These are phyloP conservation scores for Scolopax rusticola DNA, from an alignment of 2,797 vertebrate genomes.

Conservation along the genomic window DNA sequence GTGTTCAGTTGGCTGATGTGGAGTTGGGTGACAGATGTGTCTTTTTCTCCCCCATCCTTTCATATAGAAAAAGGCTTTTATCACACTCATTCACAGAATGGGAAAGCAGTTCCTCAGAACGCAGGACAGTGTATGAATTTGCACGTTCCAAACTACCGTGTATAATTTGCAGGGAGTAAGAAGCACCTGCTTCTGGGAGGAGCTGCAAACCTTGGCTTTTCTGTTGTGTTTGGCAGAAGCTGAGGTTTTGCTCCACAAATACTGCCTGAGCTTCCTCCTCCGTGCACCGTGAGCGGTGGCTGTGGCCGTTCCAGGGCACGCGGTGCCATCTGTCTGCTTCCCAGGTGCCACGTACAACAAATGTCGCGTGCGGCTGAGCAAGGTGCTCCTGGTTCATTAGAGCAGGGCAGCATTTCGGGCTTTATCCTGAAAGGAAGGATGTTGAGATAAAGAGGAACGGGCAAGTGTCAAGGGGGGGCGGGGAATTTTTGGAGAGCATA, in stretches of 20 bases:
- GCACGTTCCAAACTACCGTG: neutral
- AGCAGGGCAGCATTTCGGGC: neutral
- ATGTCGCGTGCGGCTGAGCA: neutral
- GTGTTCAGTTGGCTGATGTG: neutral
- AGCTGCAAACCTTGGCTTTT: neutral
- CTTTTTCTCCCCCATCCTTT: neutral
- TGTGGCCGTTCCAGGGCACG: fast-evolving
- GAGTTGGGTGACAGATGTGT: neutral
- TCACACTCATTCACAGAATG: neutral
- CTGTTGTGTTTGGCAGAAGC: neutral
- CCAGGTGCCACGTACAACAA: neutral
- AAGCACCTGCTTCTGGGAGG: neutral
- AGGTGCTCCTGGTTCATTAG: neutral
- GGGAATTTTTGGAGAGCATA: neutral
- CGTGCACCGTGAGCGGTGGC: neutral
- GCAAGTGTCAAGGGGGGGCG: neutral
- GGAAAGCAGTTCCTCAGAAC: neutral
- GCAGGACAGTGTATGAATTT: neutral
- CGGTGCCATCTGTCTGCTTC: neutral
- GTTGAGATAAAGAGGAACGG: neutral
- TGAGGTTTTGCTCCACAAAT: neutral
- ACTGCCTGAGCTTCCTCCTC: neutral
- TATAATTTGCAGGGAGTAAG: neutral
- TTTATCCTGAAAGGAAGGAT: neutral
- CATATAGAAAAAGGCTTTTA: neutral